phyloP scores from a whole-genome alignment of 2,113 vertebrate species.

The Spilogale gracilis region DNA sequence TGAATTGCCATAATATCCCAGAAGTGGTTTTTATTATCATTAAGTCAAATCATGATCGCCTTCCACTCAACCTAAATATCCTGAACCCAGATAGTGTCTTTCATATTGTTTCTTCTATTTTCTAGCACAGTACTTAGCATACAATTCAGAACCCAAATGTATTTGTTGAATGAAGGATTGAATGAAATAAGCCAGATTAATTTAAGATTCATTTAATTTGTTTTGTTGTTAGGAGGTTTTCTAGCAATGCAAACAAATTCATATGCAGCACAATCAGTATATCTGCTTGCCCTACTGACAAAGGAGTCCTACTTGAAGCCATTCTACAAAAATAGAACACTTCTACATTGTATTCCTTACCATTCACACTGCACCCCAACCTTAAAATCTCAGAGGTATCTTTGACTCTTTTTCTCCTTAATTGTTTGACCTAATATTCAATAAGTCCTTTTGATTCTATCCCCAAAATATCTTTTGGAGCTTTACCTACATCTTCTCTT shows the following conservation, averaged over 20 bases:
- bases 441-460: background rate
- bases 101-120: background rate
- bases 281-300: background rate
- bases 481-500: background rate
- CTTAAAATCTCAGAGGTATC: background rate
- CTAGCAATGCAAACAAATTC: background rate
- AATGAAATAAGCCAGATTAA: background rate
- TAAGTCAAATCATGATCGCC: background rate
- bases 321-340: background rate
- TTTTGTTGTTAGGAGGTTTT: background rate
- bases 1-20: background rate
- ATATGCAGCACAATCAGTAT: background rate
- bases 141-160: background rate
- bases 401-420: background rate
- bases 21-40: background rate
- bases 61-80: background rate
- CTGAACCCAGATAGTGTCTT: background rate
- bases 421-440: background rate
- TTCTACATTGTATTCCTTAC: background rate
- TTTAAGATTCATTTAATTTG: background rate
- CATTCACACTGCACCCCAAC: background rate
- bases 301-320: background rate
- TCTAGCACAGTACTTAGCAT: background rate
- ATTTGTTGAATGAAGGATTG: background rate
- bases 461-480: background rate